Evolutionary conservation across 2,797 vertebrate species (phyloP), one percentile per base, ranked within the genome.

Genomic region (Phoeniculus purpureus): DNA sequence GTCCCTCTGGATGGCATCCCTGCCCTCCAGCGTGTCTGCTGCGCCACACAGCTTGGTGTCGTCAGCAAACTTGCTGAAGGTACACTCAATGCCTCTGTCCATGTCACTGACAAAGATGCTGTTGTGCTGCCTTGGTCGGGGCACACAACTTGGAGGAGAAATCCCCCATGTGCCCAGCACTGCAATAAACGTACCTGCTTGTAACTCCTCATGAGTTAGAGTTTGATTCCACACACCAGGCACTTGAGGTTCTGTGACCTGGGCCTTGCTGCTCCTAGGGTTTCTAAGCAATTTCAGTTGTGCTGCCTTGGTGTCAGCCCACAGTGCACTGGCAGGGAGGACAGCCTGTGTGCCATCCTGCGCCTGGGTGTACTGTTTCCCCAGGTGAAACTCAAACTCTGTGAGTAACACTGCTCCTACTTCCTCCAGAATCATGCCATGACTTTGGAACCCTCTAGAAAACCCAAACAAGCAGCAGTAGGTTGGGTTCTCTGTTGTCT

Each of bases 241-340:
- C 76, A 85, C 40, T 20, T 61, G 66, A 72, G 31, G 48, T 56
- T 20, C 10, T 26, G 29, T 29, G 16, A 78, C 31, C 45, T 17
- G 31, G 17, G 20, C 74, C 32, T 76, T 79, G 22, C 54, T 76
- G 58, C 37, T 70, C 60, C 82, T 31, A 48, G 43, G 37, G 77
- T 81, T 77, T 88, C 81, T 51, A 47, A 26, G 18, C 13, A 31
- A 73, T 59, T 71, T 54, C 64, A 67, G 22, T 43, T 48, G 2
- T 0, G 0, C 4, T 73, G 60, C 70, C 70, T 34, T 31, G 45
- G 72, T 61, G 62, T 77, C 91, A 81, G 37, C n/a, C 51, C 55
- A 60, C 34, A 4, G 40, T 17, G 11, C 0, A 0, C 2, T n/a
- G n/a, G n/a, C 73, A 72, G 6, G 25, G 40, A 64, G 17, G 16